Evolutionary conservation across 2,113 vertebrate species (phyloP), one percentile per base, ranked within the genome.

Genomic region (Isichthys henryi): DNA sequence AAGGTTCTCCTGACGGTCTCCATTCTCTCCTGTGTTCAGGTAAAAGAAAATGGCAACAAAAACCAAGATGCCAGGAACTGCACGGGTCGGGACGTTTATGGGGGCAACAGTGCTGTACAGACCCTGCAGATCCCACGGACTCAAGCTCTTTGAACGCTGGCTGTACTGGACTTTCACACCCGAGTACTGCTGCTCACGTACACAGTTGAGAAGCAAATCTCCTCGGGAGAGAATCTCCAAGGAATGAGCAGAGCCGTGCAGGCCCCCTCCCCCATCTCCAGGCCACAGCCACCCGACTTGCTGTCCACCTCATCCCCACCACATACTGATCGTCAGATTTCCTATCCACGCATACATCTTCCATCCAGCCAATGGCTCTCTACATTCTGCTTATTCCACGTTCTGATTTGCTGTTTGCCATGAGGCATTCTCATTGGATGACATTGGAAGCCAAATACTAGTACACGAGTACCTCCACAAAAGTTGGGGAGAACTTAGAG

Each of bases 1-100:
- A 27, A 31, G 46, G 74, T 43, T 80, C 31, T 80, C 35, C 74
- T 35, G 70, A 77, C 15, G 0, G 17, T 43, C 74, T 43, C 74
- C 35, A 5, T 80, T 43, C 31, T 80, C 35, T 43, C 35, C 17
- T 43, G 35, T 17, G 93, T 93, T 91, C 95, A 99, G 98, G 98
- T 99, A 99, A 97, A 96, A 96, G 96, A 95, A 95, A 95, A 93
- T 89, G 90, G 84, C 66, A 91, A 92, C 92, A 85, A 89, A 95
- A 93, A 94, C 93, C 94, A 93, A 95, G 93, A 93, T 95, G 94
- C 94, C 95, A 85, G 94, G 94, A 48, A 52, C 94, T 95, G 94
- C 94, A 91, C 91, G 91, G 92, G 95, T 91, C 94, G 93, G 93
- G 94, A 95, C 96, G 96, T 92, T 93, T 70, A 66, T 27, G 62